Conservation (phyloP, 2,113 vertebrate species). For the Vanacampus margaritifer region DNA sequence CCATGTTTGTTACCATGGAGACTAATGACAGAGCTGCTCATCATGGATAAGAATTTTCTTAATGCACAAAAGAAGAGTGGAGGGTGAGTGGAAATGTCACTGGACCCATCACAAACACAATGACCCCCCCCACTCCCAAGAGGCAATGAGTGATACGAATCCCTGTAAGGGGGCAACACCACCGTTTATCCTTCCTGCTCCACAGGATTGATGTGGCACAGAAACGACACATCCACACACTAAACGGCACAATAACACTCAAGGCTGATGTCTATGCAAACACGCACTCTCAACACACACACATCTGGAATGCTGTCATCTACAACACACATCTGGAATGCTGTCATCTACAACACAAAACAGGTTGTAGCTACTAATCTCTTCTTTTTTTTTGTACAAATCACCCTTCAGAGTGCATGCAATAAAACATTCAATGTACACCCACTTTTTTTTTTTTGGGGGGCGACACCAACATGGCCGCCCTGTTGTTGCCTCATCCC, state of each 20-base stretch:
- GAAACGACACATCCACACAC: slow-evolving; percentile 31
- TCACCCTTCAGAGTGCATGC: slow-evolving; percentile 45
- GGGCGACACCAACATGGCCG: not conserved
- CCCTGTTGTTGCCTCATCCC: not conserved
- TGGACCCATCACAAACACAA: not conserved
- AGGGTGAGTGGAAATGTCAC: not conserved
- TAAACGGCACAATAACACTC: slow-evolving; percentile 44
- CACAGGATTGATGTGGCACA: slow-evolving; percentile 38
- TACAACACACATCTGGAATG: slow-evolving; percentile 67
- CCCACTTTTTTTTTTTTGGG: slow-evolving; percentile 10
- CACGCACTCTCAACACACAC: slow-evolving; percentile 62
- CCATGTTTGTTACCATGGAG: slow-evolving; percentile 67
- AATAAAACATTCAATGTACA: slow-evolving; percentile 54
- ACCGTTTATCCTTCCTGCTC: slow-evolving; percentile 32
- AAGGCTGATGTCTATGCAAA: slow-evolving; percentile 55
- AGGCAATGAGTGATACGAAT: slow-evolving; percentile 34
- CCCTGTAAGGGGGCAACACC: slow-evolving; percentile 17
- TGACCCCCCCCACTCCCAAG: not conserved
- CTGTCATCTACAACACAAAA: slow-evolving; percentile 66
- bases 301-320: not conserved
- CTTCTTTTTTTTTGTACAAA: slow-evolving; percentile 32
- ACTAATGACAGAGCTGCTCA: slow-evolving; percentile 38
- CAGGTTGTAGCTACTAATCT: slow-evolving; percentile 54
- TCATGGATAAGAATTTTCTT: not conserved
- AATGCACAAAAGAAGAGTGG: slow-evolving; percentile 5